Conservation (phyloP, 2,888 invertebrate species). For the Cephus nigrinus region DNA sequence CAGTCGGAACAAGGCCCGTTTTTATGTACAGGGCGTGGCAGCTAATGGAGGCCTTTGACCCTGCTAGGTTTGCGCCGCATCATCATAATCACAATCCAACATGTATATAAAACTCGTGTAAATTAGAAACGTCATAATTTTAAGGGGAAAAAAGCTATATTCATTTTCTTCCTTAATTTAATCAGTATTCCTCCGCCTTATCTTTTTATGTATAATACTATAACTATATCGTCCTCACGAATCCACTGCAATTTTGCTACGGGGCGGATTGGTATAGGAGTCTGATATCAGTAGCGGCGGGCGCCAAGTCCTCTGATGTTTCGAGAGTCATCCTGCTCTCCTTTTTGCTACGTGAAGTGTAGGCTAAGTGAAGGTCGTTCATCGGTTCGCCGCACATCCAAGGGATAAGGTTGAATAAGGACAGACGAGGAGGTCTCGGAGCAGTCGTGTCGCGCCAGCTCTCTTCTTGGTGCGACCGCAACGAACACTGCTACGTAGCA, state of each 20-base stretch:
- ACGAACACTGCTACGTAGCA: slow-evolving; percentile 52
- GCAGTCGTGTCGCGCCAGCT: slow-evolving; percentile 26
- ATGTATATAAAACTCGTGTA: background rate
- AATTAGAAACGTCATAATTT: background rate
- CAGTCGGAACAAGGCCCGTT: slow-evolving; percentile 15
- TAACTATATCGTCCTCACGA: background rate
- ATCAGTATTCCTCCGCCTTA: too few species aligned
- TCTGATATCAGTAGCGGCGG: slow-evolving; percentile 38
- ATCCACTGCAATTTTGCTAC: background rate
- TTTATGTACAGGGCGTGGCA: background rate
- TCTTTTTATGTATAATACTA: background rate
- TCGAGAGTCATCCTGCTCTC: slow-evolving; percentile 44
- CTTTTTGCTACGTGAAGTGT: slow-evolving; percentile 50
- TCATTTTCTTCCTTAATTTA: background rate
- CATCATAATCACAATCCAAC: background rate
- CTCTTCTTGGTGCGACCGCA: slow-evolving; percentile 52
- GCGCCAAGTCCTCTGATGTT: slow-evolving; percentile 52
- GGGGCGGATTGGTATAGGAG: background rate
- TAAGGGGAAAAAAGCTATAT: background rate
- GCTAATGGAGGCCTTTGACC: background rate
- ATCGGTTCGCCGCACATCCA: slow-evolving; percentile 24
- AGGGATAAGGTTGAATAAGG: slow-evolving; percentile 3
- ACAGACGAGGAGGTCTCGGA: slow-evolving; percentile 16
- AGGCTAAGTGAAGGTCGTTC: slow-evolving; percentile 51
- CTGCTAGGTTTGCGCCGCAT: background rate